phyloP scores from a whole-genome alignment of 2,113 vertebrate genomes.

The Equus quagga region DNA sequence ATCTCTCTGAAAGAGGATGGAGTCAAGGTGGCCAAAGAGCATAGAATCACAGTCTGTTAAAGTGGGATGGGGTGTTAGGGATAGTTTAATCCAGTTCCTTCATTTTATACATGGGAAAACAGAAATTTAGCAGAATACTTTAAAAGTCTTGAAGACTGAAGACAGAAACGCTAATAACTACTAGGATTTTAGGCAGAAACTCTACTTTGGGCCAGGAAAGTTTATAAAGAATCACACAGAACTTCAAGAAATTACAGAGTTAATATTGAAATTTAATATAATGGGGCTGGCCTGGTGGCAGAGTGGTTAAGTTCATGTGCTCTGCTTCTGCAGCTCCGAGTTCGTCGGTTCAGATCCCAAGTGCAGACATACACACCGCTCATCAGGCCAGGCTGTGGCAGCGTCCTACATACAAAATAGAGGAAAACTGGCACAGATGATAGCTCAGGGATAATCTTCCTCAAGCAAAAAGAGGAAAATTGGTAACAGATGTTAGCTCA shows the following conservation, averaged over 20 bases:
- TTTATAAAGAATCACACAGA: background rate
- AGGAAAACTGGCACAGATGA: too few relatives aligned
- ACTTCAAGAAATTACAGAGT: background rate
- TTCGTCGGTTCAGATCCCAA: too few relatives aligned
- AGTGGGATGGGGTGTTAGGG: background rate
- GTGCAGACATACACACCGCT: too few relatives aligned
- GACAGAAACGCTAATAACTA: background rate
- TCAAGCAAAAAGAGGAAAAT: too few relatives aligned
- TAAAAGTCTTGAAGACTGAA: background rate
- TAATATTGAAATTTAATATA: slow-evolving; percentile 20
- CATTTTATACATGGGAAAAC: background rate
- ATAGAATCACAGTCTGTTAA: background rate
- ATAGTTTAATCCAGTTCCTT: background rate
- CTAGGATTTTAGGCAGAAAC: background rate
- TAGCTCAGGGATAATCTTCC: too few relatives aligned
- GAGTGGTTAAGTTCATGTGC: too few relatives aligned
- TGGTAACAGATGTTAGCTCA: too few relatives aligned
- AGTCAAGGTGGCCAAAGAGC: background rate
- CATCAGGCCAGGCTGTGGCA: too few relatives aligned
- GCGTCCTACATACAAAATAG: too few relatives aligned
- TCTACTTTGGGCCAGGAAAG: background rate
- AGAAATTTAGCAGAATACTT: background rate
- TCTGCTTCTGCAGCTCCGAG: too few relatives aligned
- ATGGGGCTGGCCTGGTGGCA: background rate
- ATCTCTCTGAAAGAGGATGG: background rate